These are phyloP conservation scores for Eriosoma lanigerum DNA, from an alignment of 1,140 invertebrate species.

Conservation along the genomic window DNA sequence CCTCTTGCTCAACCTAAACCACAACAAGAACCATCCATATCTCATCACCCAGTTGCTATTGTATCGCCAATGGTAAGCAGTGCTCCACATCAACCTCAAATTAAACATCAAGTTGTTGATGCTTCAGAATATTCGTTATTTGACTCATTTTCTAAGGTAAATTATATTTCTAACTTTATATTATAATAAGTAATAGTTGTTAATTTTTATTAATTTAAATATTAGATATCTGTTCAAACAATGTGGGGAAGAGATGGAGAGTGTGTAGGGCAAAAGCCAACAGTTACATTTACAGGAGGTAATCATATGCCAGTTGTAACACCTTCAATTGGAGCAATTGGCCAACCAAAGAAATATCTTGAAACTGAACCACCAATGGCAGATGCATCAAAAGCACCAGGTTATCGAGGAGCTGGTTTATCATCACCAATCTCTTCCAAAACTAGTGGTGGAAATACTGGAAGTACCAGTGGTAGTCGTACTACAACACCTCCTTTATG, in stretches of 20 bases:
- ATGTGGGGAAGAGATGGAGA: conserved; percentile 71
- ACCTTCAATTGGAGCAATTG: conserved; percentile 31
- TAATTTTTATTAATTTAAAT: conserved; percentile 34
- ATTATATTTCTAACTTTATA: neutral
- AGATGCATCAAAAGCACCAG: conserved; percentile 79
- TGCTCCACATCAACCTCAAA: conserved; percentile 37
- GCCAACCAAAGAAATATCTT: conserved; percentile 61
- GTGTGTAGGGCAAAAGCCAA: conserved; percentile 59
- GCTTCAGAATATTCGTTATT: conserved; percentile 47
- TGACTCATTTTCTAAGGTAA: conserved; percentile 48
- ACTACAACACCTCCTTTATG: conserved; percentile 39
- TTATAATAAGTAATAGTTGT: no score
- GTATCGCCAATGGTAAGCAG: conserved; percentile 45
- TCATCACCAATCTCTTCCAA: conserved; percentile 66
- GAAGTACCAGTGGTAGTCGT: conserved; percentile 35
- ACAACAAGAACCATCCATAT: conserved; percentile 25
- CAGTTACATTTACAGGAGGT: conserved; percentile 30
- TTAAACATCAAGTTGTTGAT: conserved; percentile 36
- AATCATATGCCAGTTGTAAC: conserved; percentile 41
- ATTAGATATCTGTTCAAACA: conserved; percentile 63
- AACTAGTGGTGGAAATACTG: conserved; percentile 54
- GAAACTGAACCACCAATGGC: conserved; percentile 64
- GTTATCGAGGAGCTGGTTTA: conserved; percentile 72
- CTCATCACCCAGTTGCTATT: conserved; percentile 35
- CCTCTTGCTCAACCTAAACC: conserved; percentile 48